phyloP scores from a whole-genome alignment of 2,797 vertebrate genomes.

The Siniperca undulata region DNA sequence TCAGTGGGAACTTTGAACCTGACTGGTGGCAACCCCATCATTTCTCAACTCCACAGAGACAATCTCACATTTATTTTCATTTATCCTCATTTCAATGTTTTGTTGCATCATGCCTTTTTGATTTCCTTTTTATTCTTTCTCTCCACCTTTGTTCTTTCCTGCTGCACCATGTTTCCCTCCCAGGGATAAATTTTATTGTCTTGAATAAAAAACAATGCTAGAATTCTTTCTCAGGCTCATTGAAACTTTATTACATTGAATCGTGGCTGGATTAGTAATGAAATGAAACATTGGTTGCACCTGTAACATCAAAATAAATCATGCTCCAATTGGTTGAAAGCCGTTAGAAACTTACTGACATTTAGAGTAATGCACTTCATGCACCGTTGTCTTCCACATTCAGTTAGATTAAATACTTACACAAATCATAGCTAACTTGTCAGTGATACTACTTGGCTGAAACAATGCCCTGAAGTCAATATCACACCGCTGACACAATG shows the following conservation, averaged over 20 bases:
- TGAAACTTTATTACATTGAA: slow-evolving; percentile 64
- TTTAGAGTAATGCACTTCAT: slow-evolving; percentile 61
- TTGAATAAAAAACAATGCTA: slow-evolving; percentile 35
- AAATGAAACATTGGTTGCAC: slow-evolving; percentile 43
- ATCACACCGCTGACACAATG: slow-evolving; percentile 14
- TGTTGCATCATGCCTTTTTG: background rate
- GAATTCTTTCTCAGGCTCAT: slow-evolving; percentile 47
- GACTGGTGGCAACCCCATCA: background rate
- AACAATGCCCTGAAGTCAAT: slow-evolving; percentile 53
- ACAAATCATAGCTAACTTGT: slow-evolving; percentile 57
- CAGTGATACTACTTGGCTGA: slow-evolving; percentile 45
- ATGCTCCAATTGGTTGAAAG: slow-evolving; percentile 36
- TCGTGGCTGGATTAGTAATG: background rate
- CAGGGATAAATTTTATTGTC: slow-evolving; percentile 1
- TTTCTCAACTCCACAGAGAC: background rate
- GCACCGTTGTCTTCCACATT: slow-evolving; percentile 32
- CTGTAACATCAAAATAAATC: slow-evolving; percentile 47
- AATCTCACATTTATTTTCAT: background rate
- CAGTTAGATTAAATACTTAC: slow-evolving; percentile 36
- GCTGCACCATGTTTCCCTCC: slow-evolving; percentile 16
- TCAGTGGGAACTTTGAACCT: background rate
- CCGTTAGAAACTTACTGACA: slow-evolving; percentile 52
- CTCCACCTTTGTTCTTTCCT: slow-evolving; percentile 17
- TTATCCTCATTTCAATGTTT: background rate
- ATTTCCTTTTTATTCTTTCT: slow-evolving; percentile 10